Evolutionary conservation across 2,797 vertebrate species (phyloP).

Genomic region (Buceros bicornis): DNA sequence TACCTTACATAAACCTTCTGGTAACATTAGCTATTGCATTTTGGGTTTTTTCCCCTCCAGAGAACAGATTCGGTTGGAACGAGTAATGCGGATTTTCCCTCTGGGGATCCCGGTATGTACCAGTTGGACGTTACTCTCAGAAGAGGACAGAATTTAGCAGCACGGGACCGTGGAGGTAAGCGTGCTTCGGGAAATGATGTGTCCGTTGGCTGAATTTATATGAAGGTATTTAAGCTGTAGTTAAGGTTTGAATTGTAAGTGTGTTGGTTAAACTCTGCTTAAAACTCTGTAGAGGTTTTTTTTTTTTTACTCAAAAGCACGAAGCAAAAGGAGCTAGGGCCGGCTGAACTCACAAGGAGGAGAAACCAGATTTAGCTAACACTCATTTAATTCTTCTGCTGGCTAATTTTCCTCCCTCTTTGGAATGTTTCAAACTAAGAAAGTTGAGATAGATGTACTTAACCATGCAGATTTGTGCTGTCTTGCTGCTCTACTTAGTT

Average conservation of each 20-base stretch:
- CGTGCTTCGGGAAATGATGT: not conserved
- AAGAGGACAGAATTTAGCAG: conserved; percentile 93
- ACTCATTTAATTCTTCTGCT: not conserved
- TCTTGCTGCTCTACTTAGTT: not conserved
- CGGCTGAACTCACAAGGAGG: not conserved
- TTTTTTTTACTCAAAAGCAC: not conserved
- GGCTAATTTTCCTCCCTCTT: not conserved
- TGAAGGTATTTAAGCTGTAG: not conserved
- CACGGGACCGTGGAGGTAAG: conserved; percentile 94
- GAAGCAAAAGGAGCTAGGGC: not conserved
- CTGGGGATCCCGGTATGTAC: conserved; percentile 89
- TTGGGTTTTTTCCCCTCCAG: conserved; percentile 74
- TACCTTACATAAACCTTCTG: not conserved
- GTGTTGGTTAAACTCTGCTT: not conserved
- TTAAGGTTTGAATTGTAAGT: not conserved
- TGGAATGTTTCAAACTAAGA: not conserved
- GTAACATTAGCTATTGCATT: not conserved
- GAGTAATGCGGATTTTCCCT: conserved; percentile 87
- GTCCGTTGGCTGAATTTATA: not conserved
- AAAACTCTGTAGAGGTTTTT: no score
- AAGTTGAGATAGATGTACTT: not conserved
- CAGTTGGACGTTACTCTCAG: conserved; percentile 92
- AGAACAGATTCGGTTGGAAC: conserved; percentile 84
- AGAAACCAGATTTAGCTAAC: not conserved
- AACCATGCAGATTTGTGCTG: not conserved